These are phyloP conservation scores for Sebastes glaucus DNA, from an alignment of 2,797 vertebrate species.

Conservation along the genomic window DNA sequence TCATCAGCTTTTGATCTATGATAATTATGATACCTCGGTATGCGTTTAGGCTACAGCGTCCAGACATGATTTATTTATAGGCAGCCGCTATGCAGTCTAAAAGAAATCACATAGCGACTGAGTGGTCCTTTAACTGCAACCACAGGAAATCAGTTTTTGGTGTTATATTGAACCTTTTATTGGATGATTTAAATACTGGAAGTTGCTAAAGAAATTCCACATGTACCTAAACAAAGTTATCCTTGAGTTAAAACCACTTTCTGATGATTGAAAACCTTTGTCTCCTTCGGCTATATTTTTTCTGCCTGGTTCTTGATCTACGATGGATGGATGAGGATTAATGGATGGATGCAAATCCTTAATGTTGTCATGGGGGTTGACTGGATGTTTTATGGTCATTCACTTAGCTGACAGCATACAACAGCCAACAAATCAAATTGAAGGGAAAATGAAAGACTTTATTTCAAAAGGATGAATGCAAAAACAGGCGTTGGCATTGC, in stretches of 20 bases:
- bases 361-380: slow-evolving; percentile 59
- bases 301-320: slow-evolving; percentile 31
- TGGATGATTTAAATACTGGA: slow-evolving; percentile 32
- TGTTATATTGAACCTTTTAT: slow-evolving; percentile 10
- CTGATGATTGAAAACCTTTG: slow-evolving; percentile 32
- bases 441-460: slow-evolving; percentile 62
- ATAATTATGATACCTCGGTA: slow-evolving; percentile 84
- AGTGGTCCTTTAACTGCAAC: slow-evolving; percentile 60
- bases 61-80: slow-evolving; percentile 82
- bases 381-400: slow-evolving; percentile 73
- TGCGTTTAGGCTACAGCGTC: slow-evolving; percentile 78
- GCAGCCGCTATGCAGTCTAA: slow-evolving; percentile 62
- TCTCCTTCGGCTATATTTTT: slow-evolving; percentile 32
- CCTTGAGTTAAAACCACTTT: slow-evolving; percentile 5
- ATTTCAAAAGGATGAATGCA: slow-evolving; percentile 62
- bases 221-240: slow-evolving; percentile 28
- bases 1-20: slow-evolving; percentile 85
- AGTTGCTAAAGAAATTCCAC: slow-evolving; percentile 9
- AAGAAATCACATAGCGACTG: slow-evolving; percentile 62
- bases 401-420: slow-evolving; percentile 69
- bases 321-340: slow-evolving; percentile 48
- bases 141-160: slow-evolving; percentile 49
- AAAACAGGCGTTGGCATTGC: slow-evolving; percentile 33
- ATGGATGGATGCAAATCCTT: slow-evolving; percentile 66
- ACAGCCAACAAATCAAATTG: slow-evolving; percentile 76